Conservation (phyloP, 2,113 vertebrate genomes). For the Anser cygnoides region DNA sequence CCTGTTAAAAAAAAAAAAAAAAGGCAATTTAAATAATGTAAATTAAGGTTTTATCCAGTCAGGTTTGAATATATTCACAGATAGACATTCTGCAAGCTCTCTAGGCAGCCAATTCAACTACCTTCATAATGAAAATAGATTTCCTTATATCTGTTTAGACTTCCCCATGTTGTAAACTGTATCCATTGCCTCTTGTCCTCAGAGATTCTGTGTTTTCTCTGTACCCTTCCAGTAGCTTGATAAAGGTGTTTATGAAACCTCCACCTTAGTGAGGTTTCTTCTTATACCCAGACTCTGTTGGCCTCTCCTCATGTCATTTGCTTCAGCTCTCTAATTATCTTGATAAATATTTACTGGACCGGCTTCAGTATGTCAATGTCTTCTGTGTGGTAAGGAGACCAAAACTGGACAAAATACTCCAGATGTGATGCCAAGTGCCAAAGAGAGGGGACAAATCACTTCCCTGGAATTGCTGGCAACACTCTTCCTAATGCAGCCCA, state of each 20-base stretch:
- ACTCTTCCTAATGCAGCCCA: neutral
- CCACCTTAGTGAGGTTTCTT: neutral
- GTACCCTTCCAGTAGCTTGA: neutral
- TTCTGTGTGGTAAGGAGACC: neutral
- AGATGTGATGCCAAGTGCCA: neutral
- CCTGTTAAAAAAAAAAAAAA: neutral
- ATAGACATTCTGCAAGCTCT: neutral
- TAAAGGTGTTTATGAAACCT: neutral
- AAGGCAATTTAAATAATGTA: neutral
- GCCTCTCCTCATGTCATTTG: neutral
- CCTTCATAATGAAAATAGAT: neutral
- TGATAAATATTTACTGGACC: neutral
- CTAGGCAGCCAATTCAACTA: neutral
- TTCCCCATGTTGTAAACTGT: neutral
- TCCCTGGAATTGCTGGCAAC: neutral
- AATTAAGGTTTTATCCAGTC: neutral
- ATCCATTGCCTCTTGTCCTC: neutral
- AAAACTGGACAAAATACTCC: neutral
- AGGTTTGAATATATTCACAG: neutral
- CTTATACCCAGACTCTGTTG: neutral
- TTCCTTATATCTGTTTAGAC: neutral
- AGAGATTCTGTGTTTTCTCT: neutral
- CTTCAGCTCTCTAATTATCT: neutral
- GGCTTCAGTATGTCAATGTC: neutral
- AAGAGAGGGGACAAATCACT: neutral